Percentiles rank a stretch among this genome's conserved stretches.
Evolutionary conservation across 2,797 vertebrate species (phyloP).

Genomic region (Enteromius mattozi): DNA sequence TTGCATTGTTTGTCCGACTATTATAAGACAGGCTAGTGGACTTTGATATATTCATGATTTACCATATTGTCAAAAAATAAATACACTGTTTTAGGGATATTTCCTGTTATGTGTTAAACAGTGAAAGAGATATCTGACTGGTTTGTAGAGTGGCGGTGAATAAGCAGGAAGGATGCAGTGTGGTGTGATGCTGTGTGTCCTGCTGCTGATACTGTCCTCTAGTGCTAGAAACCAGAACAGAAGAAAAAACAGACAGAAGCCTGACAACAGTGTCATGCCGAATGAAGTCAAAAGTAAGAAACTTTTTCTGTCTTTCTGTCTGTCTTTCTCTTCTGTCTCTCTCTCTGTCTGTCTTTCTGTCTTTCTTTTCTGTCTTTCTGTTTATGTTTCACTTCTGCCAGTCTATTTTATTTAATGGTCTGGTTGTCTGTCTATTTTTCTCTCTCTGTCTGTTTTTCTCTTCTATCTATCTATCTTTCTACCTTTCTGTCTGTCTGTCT

Average conservation of each 20-base stretch:
- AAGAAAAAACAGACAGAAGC: conserved; percentile 77
- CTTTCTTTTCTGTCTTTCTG: background rate
- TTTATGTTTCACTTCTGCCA: no score
- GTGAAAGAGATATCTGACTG: background rate
- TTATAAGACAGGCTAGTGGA: background rate
- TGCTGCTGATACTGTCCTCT: conserved; percentile 69
- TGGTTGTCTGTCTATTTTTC: background rate
- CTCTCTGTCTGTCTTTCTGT: background rate
- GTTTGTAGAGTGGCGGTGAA: conserved; percentile 48
- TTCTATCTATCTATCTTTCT: no score
- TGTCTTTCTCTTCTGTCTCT: background rate
- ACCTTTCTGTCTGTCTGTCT: no score
- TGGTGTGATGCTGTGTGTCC: conserved; percentile 66
- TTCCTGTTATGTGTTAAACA: background rate
- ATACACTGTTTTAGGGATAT: background rate
- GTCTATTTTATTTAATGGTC: background rate
- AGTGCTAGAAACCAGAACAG: conserved; percentile 72
- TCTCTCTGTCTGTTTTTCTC: background rate
- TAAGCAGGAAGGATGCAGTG: conserved; percentile 69
- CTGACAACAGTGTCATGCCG: conserved; percentile 68
- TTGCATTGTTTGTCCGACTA: background rate
- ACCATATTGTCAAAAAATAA: background rate
- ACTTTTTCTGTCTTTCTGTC: background rate
- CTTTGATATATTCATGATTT: background rate
- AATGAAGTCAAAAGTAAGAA: conserved; percentile 78